A percentile compares a stretch with the other conserved stretches of the same genome.
These are phyloP conservation scores for Odontamblyopus lacepedii DNA, from an alignment of 2,797 vertebrate species.

Conservation along the genomic window DNA sequence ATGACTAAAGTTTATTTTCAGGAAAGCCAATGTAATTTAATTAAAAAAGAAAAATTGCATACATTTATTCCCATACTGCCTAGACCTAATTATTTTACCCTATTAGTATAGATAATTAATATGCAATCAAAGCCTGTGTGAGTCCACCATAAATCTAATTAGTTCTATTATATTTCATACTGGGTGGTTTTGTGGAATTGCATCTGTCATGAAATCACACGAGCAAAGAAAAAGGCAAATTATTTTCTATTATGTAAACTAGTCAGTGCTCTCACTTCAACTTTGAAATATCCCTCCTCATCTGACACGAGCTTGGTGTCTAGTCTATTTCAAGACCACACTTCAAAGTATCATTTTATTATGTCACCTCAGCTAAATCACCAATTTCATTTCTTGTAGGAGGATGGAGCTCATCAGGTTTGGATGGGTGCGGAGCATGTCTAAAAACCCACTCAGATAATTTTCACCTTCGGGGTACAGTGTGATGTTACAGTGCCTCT, in stretches of 20 bases:
- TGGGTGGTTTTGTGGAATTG: background rate
- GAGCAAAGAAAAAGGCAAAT: too few relatives aligned
- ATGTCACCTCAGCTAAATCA: conserved; percentile 19
- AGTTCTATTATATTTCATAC: too few relatives aligned
- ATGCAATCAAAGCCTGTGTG: too few relatives aligned
- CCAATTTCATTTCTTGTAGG: conserved; percentile 33
- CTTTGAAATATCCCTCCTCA: conserved; percentile 21
- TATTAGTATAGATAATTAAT: too few relatives aligned
- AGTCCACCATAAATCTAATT: too few relatives aligned
- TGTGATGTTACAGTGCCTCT: conserved; percentile 28
- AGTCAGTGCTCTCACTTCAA: background rate
- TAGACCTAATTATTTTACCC: too few relatives aligned
- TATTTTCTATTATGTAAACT: too few relatives aligned
- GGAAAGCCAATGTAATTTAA: too few relatives aligned
- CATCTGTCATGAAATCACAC: background rate
- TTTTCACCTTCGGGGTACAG: conserved; percentile 44
- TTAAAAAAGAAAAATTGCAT: too few relatives aligned
- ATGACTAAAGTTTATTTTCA: too few relatives aligned
- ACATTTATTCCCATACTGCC: too few relatives aligned
- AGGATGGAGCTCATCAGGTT: conserved; percentile 13
- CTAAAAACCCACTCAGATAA: conserved; percentile 28
- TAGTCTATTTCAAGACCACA: conserved; percentile 27
- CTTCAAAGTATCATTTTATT: conserved; percentile 23
- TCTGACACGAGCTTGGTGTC: conserved; percentile 14
- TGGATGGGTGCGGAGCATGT: conserved; percentile 18